Percentiles rank a stretch among this genome's conserved stretches.
Evolutionary conservation across 2,113 vertebrate genomes (phyloP).

Genomic region (Colinus virginianus): DNA sequence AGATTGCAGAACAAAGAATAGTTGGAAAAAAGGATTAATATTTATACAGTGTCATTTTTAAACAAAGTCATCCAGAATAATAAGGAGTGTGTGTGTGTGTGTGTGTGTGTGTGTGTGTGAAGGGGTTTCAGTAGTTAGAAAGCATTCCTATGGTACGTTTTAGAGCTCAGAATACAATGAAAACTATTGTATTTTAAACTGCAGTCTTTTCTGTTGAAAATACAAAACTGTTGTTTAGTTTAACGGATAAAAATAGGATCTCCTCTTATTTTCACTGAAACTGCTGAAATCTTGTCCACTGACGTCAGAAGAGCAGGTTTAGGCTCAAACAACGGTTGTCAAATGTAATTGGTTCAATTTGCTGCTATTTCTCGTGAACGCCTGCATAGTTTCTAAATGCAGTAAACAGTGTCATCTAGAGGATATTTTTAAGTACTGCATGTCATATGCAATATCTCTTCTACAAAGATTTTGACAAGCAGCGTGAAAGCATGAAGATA

Average conservation of each 20-base stretch:
- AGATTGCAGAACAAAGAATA: constrained; percentile 32
- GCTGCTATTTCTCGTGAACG: background rate
- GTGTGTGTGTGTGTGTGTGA: background rate
- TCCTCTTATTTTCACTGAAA: background rate
- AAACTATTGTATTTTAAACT: background rate
- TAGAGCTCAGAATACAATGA: background rate
- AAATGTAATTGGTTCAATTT: background rate
- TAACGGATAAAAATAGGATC: background rate
- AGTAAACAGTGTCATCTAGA: constrained; percentile 97
- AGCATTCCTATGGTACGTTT: background rate
- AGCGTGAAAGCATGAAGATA: background rate
- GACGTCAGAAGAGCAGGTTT: background rate
- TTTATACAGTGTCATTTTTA: constrained; percentile 33
- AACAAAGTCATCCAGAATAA: constrained; percentile 40
- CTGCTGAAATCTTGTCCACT: background rate
- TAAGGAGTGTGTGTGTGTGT: background rate
- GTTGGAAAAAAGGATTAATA: constrained; percentile 24
- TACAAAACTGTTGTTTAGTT: background rate
- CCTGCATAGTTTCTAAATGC: constrained; percentile 59
- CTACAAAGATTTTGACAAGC: rapidly evolving
- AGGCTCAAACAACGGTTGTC: background rate
- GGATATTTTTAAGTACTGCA: constrained; percentile 76
- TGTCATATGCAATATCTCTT: background rate
- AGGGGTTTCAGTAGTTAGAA: background rate
- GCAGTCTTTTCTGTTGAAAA: background rate